These are phyloP conservation scores for Neolamprologus sp. DNA, from an alignment of 2,113 vertebrate species.

Conservation along the genomic window DNA sequence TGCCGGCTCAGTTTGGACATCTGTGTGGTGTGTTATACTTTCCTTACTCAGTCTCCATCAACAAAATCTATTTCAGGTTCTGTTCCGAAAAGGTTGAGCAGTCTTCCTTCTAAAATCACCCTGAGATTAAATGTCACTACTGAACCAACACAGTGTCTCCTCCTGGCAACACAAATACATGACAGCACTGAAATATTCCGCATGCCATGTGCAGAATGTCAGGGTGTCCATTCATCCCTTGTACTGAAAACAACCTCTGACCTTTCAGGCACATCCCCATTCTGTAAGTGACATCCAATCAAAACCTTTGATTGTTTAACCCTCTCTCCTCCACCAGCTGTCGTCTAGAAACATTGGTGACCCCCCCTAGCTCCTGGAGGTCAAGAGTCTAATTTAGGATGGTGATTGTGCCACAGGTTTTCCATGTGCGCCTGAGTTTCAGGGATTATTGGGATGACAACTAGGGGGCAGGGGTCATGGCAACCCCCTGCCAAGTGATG, in stretches of 20 bases:
- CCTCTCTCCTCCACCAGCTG: conserved; percentile 33
- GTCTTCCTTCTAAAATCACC: neutral
- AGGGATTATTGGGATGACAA: conserved; percentile 45
- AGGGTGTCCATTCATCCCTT: conserved; percentile 27
- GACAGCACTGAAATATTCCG: neutral
- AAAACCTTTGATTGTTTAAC: conserved; percentile 52
- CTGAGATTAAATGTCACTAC: conserved; percentile 42
- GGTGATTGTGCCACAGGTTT: conserved; percentile 55
- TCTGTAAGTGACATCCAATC: conserved; percentile 22
- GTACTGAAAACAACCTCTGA: conserved; percentile 29
- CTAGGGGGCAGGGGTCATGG: conserved; percentile 40
- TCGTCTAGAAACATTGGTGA: conserved; percentile 11
- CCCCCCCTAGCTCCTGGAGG: conserved; percentile 5
- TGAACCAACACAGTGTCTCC: conserved; percentile 11
- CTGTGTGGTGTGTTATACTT: neutral
- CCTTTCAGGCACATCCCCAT: conserved; percentile 18
- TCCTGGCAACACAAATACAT: neutral
- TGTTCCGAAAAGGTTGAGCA: neutral
- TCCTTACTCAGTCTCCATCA: neutral
- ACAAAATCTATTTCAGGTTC: conserved; percentile 38
- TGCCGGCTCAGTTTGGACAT: neutral
- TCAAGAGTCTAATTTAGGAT: conserved; percentile 63
- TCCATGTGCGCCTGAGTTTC: conserved; percentile 24
- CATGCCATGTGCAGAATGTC: conserved; percentile 41
- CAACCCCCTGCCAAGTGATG: conserved; percentile 35